These are phyloP conservation scores for Cryptus armator DNA, from an alignment of 2,888 invertebrate genomes.

Conservation along the genomic window DNA sequence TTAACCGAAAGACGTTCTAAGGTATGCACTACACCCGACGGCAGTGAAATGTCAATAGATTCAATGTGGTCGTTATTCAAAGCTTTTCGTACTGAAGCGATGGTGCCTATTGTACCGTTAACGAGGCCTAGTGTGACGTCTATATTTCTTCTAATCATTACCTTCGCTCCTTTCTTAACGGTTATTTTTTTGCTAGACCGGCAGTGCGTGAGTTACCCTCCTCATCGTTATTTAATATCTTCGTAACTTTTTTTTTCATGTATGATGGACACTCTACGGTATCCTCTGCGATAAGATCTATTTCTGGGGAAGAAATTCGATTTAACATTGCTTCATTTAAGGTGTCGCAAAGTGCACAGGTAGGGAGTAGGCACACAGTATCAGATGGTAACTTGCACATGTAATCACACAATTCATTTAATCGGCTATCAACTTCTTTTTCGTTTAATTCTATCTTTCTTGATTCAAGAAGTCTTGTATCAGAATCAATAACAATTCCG, in stretches of 20 bases:
- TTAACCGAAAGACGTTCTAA: constrained; percentile 59
- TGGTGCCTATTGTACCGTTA: background rate
- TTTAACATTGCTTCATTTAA: constrained; percentile 77
- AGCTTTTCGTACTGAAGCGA: too few species aligned
- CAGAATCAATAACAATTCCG: constrained; percentile 4
- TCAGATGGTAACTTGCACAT: constrained; percentile 70
- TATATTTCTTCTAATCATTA: too few species aligned
- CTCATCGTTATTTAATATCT: constrained; percentile 39
- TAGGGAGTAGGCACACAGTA: constrained; percentile 64
- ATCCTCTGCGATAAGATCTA: constrained; percentile 69
- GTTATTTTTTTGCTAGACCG: too few species aligned
- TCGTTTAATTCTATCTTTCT: constrained; percentile 2
- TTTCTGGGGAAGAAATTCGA: constrained; percentile 69
- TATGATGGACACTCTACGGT: constrained; percentile 55
- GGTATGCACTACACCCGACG: constrained; percentile 27
- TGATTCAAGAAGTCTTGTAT: background rate
- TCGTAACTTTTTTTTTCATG: constrained; percentile 39
- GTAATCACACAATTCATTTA: constrained; percentile 69
- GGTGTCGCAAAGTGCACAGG: constrained; percentile 12
- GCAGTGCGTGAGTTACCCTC: constrained; percentile 63
- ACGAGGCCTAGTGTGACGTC: constrained; percentile 22
- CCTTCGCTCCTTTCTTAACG: too few species aligned
- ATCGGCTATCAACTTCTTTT: constrained; percentile 47
- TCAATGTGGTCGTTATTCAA: too few species aligned
- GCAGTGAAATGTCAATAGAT: too few species aligned